Evolutionary conservation across 2,888 invertebrate genomes (phyloP).

Genomic region (Sceliomorpha sp.): DNA sequence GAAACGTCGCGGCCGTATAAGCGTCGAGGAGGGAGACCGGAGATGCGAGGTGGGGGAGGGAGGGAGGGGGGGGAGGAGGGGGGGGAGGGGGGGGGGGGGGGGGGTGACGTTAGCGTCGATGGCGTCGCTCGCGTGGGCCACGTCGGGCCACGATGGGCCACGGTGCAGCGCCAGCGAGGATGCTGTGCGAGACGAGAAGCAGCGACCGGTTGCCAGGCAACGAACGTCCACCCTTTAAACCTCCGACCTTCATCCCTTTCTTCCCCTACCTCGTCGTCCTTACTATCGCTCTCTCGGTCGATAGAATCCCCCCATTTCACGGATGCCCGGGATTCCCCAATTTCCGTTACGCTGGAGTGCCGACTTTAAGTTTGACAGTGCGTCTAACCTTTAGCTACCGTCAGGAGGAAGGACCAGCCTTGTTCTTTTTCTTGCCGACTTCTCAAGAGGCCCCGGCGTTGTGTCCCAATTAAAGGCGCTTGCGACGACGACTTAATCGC

Average conservation of each 20-base stretch:
- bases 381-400: slow-evolving; percentile 43
- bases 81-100: too few species aligned
- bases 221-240: slow-evolving; percentile 76
- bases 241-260: slow-evolving; percentile 62
- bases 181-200: slow-evolving; percentile 62
- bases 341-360: slow-evolving; percentile 68
- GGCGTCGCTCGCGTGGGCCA: slow-evolving; percentile 20
- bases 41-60: too few species aligned
- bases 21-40: too few species aligned
- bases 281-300: slow-evolving; percentile 66
- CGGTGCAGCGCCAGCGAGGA: slow-evolving; percentile 64
- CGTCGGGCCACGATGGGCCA: slow-evolving; percentile 42
- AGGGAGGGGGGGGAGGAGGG: too few species aligned
- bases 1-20: too few species aligned
- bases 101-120: slow-evolving; percentile 13
- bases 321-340: slow-evolving; percentile 76
- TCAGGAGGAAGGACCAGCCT: slow-evolving; percentile 32
- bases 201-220: slow-evolving; percentile 76
- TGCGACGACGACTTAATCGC: too few species aligned
- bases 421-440: slow-evolving; percentile 12
- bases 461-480: too few species aligned
- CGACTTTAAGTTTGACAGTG: slow-evolving; percentile 63
- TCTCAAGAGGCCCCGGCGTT: too few species aligned
- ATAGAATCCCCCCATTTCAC: slow-evolving; percentile 69
- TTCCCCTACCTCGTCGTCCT: slow-evolving; percentile 51